Percentiles rank a stretch among this genome's conserved stretches.
Conservation (phyloP, 2,113 vertebrate genomes). For the Hippocampus guttulatus region DNA sequence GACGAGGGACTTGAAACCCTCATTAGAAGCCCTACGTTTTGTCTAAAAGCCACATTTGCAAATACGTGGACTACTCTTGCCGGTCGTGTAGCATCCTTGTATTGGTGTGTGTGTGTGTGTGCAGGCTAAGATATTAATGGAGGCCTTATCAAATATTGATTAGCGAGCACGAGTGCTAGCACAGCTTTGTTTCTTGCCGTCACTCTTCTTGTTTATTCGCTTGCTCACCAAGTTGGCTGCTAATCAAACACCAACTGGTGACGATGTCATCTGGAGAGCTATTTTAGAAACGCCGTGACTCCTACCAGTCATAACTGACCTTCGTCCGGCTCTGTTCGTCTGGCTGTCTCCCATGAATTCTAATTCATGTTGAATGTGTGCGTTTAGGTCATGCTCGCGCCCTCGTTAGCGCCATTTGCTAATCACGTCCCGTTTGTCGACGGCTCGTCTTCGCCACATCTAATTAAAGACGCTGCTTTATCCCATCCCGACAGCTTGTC, state of each 20-base stretch:
- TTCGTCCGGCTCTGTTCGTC: not conserved
- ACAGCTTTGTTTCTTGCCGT: not conserved
- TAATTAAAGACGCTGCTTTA: not conserved
- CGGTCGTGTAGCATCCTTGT: too few relatives aligned
- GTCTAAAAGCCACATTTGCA: too few relatives aligned
- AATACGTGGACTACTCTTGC: too few relatives aligned
- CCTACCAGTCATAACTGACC: not conserved
- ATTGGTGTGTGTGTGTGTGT: not conserved
- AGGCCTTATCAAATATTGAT: slow-evolving; percentile 49
- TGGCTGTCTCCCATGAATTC: not conserved
- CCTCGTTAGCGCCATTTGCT: not conserved
- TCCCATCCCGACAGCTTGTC: not conserved
- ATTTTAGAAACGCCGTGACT: not conserved
- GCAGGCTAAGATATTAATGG: slow-evolving; percentile 5
- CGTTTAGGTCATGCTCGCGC: not conserved
- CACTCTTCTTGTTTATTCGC: not conserved
- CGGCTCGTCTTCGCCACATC: not conserved
- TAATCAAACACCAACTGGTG: not conserved
- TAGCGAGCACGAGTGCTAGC: not conserved
- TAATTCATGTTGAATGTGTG: not conserved
- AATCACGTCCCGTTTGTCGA: not conserved
- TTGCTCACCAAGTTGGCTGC: not conserved
- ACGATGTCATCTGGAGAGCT: not conserved
- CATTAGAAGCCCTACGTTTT: too few relatives aligned
- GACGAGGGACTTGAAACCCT: too few relatives aligned